Evolutionary conservation across 92 coral and sea anemone genomes (phyloP).

Genomic region (Diadumene lineata): DNA sequence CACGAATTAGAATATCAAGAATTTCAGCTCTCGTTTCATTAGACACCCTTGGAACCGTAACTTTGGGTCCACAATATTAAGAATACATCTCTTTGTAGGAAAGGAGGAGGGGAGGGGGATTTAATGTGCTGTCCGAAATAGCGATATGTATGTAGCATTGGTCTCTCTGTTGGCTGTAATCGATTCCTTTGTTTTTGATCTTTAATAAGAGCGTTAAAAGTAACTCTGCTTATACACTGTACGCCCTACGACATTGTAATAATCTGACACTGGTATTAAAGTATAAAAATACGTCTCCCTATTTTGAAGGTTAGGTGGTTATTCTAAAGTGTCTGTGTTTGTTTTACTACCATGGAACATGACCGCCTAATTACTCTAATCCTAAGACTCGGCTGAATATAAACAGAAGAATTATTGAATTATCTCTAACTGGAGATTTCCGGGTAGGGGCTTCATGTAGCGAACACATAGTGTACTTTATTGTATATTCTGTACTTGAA

Average conservation of each 20-base stretch:
- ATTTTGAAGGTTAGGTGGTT: not conserved
- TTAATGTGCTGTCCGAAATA: no score
- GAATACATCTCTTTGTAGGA: not conserved
- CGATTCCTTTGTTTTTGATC: no score
- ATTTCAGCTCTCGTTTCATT: no score
- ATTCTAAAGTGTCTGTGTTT: not conserved
- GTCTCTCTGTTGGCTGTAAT: no score
- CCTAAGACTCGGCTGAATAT: not conserved
- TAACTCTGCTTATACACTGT: not conserved
- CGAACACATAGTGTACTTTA: no score
- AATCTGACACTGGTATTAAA: not conserved
- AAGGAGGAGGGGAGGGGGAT: no score
- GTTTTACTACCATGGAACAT: not conserved
- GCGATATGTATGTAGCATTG: no score
- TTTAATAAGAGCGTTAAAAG: no score
- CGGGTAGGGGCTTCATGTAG: no score
- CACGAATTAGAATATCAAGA: not conserved
- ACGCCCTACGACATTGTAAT: not conserved
- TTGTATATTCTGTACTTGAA: no score
- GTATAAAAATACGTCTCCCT: not conserved
- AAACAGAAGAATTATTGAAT: not conserved
- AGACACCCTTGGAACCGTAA: no score
- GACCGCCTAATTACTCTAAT: not conserved
- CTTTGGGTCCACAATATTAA: not conserved
- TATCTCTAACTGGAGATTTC: no score